Conservation (phyloP, 1,140 invertebrate species). For the Eufriesea mexicana region DNA sequence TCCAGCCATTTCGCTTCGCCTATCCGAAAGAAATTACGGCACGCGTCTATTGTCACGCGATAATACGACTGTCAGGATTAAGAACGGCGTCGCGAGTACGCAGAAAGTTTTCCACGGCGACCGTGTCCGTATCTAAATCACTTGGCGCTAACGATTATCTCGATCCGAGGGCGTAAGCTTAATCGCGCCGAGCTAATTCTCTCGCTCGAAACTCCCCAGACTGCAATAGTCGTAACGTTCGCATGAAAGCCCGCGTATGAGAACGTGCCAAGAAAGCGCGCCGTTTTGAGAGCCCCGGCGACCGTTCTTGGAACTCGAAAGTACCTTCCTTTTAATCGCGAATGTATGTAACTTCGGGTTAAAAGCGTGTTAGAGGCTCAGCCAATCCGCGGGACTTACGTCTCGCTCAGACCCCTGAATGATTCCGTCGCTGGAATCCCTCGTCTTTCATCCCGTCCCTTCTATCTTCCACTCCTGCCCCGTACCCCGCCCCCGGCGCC, state of each 20-base stretch:
- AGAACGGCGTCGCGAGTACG: conserved; percentile 28
- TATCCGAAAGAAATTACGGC: not conserved
- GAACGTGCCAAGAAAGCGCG: conserved; percentile 66
- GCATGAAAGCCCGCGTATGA: conserved; percentile 64
- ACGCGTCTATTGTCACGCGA: conserved; percentile 9
- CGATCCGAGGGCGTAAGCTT: conserved; percentile 63
- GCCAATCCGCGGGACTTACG: conserved; percentile 41
- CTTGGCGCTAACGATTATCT: conserved; percentile 68
- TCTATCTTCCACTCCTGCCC: not conserved
- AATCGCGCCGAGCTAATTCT: conserved; percentile 65
- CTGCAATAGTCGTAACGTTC: conserved; percentile 69
- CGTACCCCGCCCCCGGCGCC: not conserved
- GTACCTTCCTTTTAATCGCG: conserved; percentile 62
- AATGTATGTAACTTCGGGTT: conserved; percentile 53
- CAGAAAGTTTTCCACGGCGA: conserved; percentile 48
- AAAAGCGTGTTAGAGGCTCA: conserved; percentile 60
- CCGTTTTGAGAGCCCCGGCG: conserved; percentile 32
- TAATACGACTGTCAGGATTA: conserved; percentile 22
- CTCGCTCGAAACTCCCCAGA: conserved; percentile 65
- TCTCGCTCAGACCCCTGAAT: not conserved
- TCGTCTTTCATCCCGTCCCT: not conserved
- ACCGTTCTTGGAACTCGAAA: conserved; percentile 26
- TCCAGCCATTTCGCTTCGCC: too few relatives aligned
- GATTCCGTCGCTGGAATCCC: conserved; percentile 21
- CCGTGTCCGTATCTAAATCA: conserved; percentile 62